Evolutionary conservation across 2,888 invertebrate species (phyloP), one percentile per base, ranked within the genome.

Genomic region (Anodontia alba): DNA sequence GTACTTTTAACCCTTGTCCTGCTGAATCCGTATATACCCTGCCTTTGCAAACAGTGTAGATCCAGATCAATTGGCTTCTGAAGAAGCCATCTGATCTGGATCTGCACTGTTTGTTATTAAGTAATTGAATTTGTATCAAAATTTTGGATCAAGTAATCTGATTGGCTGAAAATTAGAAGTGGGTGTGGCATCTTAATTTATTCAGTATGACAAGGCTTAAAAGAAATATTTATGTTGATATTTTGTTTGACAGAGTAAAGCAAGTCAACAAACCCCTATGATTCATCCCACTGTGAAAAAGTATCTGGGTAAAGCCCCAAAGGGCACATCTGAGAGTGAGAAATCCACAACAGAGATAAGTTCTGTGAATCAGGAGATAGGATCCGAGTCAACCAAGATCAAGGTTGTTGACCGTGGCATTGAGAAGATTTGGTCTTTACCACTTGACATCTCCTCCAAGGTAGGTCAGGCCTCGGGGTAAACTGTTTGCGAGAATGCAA

Each of bases 271-370:
- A 26, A 67, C 78, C 5, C 87, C 90, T 1, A 78, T 87, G 72
- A 95, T 97, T 68, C 98, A 98, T 95, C 97, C 97, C 0, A 96
- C 97, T 5, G 92, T 93, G 26, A 93, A 92, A 75, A 96, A 96
- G 62, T 82, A 87, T 51, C 80, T 92, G 10, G 92, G 92, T 10
- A 92, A 92, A 78, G 83, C 88, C n/a, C 88, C 89, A 15, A 83
- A 73, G 38, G 80, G 82, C 29, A 72, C 76, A 36, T 67, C 73
- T 26, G 0, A 26, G 12, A 29, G 12, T 33, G 62, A 62, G 33
- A 62, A 62, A 31, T 33, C 17, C 7, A 31, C 33, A 33, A 15
- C 62, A n/a, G 38, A 33, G 31, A 31, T n/a, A 15, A 33, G 29
- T 31, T 38, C 67, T 31, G 20, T 70, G 31, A 74, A 29, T 38